phyloP scores from a whole-genome alignment of 2,888 invertebrate genomes.

The Pedicia rivosa region DNA sequence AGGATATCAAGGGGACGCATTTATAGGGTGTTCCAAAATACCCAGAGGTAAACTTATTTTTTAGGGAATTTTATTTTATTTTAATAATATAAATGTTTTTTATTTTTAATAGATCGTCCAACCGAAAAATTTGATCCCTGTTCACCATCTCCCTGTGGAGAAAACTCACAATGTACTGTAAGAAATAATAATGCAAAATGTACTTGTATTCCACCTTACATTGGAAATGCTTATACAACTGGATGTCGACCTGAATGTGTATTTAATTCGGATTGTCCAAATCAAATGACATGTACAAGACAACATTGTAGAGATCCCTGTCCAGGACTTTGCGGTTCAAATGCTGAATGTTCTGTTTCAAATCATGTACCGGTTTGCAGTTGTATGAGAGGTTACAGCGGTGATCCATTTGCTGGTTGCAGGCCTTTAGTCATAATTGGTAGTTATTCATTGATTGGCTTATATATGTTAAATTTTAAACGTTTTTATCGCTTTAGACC shows the following conservation, averaged over 20 bases:
- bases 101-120: constrained; percentile 7
- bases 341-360: constrained; percentile 66
- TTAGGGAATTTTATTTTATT: constrained; percentile 2
- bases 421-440: constrained; percentile 31
- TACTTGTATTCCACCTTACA: constrained; percentile 73
- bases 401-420: constrained; percentile 72
- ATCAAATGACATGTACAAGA: constrained; percentile 59
- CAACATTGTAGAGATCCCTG: constrained; percentile 79
- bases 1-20: constrained; percentile 72
- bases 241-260: constrained; percentile 79
- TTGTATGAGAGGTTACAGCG: constrained; percentile 57
- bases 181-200: constrained; percentile 55
- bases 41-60: constrained; percentile 24
- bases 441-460: neutral
- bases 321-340: constrained; percentile 64
- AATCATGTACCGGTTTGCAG: constrained; percentile 73
- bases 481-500: constrained; percentile 16
- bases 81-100: neutral
- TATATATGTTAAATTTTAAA: neutral
- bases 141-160: constrained; percentile 67
- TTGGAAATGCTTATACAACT: constrained; percentile 71
- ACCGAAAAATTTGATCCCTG: constrained; percentile 42
- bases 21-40: constrained; percentile 55
- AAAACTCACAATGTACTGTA: constrained; percentile 63
- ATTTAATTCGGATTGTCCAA: constrained; percentile 64